Percentiles rank a stretch among this genome's conserved stretches.
Evolutionary conservation across 2,888 invertebrate species (phyloP).

Genomic region (Choristoneura rosaceana): DNA sequence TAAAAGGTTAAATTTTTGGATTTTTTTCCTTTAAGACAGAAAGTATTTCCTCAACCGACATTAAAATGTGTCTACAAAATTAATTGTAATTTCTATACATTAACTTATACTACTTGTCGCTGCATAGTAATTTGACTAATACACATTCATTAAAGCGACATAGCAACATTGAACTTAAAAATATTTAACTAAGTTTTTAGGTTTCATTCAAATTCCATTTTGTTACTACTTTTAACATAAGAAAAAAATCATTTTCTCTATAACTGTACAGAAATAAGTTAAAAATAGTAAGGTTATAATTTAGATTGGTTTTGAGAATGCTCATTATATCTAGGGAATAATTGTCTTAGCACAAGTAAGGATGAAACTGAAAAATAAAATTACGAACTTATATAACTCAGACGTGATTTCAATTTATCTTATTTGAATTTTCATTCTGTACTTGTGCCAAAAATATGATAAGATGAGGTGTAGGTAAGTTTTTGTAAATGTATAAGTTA

Average conservation of each 20-base stretch:
- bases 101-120: constrained; percentile 65
- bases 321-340: constrained; percentile 18
- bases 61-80: constrained; percentile 66
- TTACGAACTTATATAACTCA: not conserved
- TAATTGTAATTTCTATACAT: constrained; percentile 70
- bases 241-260: constrained; percentile 9
- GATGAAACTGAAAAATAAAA: not conserved
- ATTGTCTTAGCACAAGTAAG: constrained; percentile 26
- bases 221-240: constrained; percentile 39
- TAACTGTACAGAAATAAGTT: constrained; percentile 36
- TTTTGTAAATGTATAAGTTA: constrained; percentile 36
- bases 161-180: constrained; percentile 35
- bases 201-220: constrained; percentile 46
- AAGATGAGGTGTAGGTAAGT: constrained; percentile 23
- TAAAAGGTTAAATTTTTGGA: constrained; percentile 4
- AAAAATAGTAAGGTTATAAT: constrained; percentile 31
- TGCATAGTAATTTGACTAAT: constrained; percentile 50
- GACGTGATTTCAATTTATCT: no score
- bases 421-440: not conserved
- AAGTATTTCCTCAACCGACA: constrained; percentile 68
- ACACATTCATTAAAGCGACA: constrained; percentile 54
- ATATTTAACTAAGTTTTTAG: constrained; percentile 47
- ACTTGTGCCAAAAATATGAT: constrained; percentile 25
- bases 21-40: not conserved
- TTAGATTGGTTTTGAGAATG: constrained; percentile 33